A percentile compares a stretch with the other conserved stretches of the same genome.
phyloP scores from a whole-genome alignment of 2,888 invertebrate species.

The Icerya purchasi region DNA sequence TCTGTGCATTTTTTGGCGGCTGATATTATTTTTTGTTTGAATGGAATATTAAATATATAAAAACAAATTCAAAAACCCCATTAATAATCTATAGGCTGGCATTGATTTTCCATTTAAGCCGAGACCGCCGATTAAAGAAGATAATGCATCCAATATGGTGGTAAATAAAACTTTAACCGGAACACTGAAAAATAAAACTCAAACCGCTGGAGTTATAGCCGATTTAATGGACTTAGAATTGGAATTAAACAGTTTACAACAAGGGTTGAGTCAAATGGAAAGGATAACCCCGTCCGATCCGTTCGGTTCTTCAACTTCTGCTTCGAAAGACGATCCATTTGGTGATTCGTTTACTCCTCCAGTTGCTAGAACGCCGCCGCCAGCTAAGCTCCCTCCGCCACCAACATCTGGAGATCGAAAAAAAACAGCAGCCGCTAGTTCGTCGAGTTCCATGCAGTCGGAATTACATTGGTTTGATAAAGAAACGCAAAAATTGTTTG shows the following conservation, averaged over 20 bases:
- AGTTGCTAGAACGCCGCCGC: slow-evolving; percentile 15
- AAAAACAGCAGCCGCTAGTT: slow-evolving; percentile 20
- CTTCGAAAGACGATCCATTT: slow-evolving; percentile 34
- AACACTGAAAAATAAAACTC: slow-evolving; percentile 14
- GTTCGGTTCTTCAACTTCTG: slow-evolving; percentile 24
- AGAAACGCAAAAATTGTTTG: slow-evolving; percentile 28
- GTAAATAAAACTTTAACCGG: slow-evolving; percentile 7
- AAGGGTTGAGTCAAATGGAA: slow-evolving; percentile 74
- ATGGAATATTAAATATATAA: too few species aligned
- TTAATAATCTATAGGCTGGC: too few species aligned
- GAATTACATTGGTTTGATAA: slow-evolving; percentile 29
- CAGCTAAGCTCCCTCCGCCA: slow-evolving; percentile 23
- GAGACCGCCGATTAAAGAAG: neutral
- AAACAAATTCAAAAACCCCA: too few species aligned
- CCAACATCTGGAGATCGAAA: slow-evolving; percentile 24
- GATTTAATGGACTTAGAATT: slow-evolving; percentile 72
- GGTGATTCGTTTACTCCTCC: slow-evolving; percentile 47
- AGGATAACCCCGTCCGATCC: slow-evolving; percentile 53
- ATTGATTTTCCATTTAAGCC: too few species aligned
- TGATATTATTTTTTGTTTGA: too few species aligned
- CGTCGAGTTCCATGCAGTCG: slow-evolving; percentile 16
- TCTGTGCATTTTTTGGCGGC: too few species aligned
- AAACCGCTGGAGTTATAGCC: slow-evolving; percentile 30
- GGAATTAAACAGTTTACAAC: slow-evolving; percentile 62
- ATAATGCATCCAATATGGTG: too few species aligned